These are phyloP conservation scores for Anhinga rufa DNA, from an alignment of 2,113 vertebrate genomes.

Conservation along the genomic window DNA sequence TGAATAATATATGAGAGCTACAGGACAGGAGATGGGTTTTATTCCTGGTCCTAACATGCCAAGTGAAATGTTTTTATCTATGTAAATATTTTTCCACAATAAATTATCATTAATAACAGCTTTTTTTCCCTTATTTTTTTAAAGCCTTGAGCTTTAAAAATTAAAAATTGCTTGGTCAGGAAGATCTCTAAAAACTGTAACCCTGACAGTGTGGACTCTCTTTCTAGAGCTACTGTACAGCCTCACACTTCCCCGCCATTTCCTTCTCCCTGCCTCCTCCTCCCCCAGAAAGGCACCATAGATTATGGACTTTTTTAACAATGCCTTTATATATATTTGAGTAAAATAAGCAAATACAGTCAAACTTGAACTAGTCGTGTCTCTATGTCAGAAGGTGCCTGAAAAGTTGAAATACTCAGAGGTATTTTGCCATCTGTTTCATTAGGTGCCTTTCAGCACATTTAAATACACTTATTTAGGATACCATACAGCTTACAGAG, in stretches of 20 bases:
- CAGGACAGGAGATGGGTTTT: not conserved
- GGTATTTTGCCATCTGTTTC: not conserved
- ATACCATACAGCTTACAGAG: not conserved
- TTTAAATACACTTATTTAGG: not conserved
- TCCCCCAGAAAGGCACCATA: not conserved
- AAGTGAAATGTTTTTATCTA: not conserved
- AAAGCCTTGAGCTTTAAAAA: not conserved
- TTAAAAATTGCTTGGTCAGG: not conserved
- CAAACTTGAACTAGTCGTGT: not conserved
- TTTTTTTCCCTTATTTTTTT: not conserved
- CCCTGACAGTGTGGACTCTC: not conserved
- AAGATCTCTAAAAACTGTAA: not conserved
- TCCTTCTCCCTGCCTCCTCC: not conserved
- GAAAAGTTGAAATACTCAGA: not conserved
- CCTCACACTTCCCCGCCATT: not conserved
- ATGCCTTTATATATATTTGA: not conserved
- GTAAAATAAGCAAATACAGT: not conserved
- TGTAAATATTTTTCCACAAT: slow-evolving; percentile 26
- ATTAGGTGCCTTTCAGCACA: not conserved
- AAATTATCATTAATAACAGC: not conserved
- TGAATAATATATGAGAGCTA: slow-evolving; percentile 19
- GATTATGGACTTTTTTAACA: not conserved
- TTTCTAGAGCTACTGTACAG: not conserved
- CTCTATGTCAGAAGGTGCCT: not conserved
- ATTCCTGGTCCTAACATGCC: not conserved